phyloP scores from a whole-genome alignment of 2,113 vertebrate genomes.

The Enhydra lutris region DNA sequence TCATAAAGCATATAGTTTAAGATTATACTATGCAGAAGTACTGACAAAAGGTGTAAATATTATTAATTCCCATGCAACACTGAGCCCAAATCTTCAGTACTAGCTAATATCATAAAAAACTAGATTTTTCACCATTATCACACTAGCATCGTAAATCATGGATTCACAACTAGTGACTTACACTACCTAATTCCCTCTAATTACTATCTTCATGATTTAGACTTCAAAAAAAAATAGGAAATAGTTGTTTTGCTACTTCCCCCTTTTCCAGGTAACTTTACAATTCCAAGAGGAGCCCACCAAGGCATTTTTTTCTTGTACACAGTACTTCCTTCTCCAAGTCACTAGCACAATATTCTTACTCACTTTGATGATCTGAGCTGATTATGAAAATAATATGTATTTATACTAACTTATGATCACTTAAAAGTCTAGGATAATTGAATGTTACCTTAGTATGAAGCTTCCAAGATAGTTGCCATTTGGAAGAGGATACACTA shows the following conservation, averaged over 20 bases:
- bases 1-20: background rate
- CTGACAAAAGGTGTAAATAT: background rate
- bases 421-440: background rate
- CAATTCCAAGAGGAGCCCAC: background rate
- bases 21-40: background rate
- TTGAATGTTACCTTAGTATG: background rate
- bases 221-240: background rate
- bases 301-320: background rate
- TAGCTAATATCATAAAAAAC: background rate
- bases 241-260: background rate
- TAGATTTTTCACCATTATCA: background rate
- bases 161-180: background rate
- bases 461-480: background rate
- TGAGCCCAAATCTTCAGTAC: background rate
- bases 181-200: background rate
- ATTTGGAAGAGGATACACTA: background rate
- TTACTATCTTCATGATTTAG: background rate
- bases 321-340: background rate
- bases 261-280: background rate
- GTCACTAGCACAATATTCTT: background rate
- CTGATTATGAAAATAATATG: background rate
- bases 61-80: background rate
- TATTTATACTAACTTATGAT: background rate
- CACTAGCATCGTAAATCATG: background rate
- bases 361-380: background rate